These are phyloP conservation scores for Amphipyra tragopoginis DNA, from an alignment of 2,888 invertebrate species.

Conservation along the genomic window DNA sequence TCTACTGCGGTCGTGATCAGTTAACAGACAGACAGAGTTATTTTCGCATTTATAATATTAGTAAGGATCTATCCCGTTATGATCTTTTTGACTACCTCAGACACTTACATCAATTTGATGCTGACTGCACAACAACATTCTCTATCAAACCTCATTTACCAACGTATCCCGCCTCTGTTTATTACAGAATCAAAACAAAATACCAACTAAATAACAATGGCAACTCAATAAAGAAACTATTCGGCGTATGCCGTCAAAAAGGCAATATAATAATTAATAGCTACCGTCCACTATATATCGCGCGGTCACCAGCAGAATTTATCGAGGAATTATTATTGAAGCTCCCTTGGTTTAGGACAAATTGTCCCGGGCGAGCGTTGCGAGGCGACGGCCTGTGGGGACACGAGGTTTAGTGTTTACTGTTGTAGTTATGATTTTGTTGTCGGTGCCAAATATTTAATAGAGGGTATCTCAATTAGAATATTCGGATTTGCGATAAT, in stretches of 20 bases:
- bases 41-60: no score
- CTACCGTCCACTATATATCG: constrained; percentile 64
- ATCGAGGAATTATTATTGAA: constrained; percentile 83
- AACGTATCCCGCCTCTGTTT: constrained; percentile 2
- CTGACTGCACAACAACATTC: background rate
- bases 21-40: no score
- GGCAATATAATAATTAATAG: constrained; percentile 84
- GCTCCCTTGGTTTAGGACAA: constrained; percentile 72
- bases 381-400: constrained; percentile 61
- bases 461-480: constrained; percentile 7
- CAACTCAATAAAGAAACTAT: constrained; percentile 79
- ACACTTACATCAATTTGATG: no score
- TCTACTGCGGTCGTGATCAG: no score
- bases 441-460: constrained; percentile 6
- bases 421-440: constrained; percentile 37
- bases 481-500: background rate
- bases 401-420: constrained; percentile 55
- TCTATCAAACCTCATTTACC: constrained; percentile 2
- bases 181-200: constrained; percentile 50
- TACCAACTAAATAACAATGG: constrained; percentile 56
- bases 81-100: no score
- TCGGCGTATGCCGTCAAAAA: constrained; percentile 76
- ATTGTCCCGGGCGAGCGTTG: constrained; percentile 68
- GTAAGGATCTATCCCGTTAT: no score
- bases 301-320: constrained; percentile 78